A percentile compares a stretch with the other conserved stretches of the same genome.
Conservation (phyloP, 2,888 invertebrate species). For the Tipula lateralis region DNA sequence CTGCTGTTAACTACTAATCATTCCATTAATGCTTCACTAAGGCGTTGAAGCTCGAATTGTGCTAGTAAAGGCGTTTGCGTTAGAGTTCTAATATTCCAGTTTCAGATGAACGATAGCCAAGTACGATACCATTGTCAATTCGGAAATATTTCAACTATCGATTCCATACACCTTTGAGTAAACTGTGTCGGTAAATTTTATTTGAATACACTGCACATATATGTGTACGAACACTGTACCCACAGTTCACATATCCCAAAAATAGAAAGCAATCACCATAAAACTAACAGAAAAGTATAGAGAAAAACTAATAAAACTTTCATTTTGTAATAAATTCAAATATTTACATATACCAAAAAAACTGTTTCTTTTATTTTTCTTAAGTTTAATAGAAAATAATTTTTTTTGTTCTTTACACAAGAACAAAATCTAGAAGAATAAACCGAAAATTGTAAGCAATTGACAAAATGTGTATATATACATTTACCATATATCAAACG, state of each 20-base stretch:
- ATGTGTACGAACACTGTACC: background rate
- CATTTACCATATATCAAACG: background rate
- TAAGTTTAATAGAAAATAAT: background rate
- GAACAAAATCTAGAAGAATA: background rate
- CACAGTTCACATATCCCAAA: background rate
- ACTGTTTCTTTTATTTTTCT: background rate
- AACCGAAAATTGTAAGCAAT: background rate
- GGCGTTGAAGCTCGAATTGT: no score
- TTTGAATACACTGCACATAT: background rate
- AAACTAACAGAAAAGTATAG: background rate
- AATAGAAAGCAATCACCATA: background rate
- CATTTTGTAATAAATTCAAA: slow-evolving; percentile 19
- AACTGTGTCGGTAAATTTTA: no score
- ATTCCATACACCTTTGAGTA: no score
- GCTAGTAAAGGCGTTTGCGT: no score
- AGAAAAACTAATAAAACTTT: slow-evolving; percentile 11
- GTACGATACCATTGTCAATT: no score
- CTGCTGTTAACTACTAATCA: no score
- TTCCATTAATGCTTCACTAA: no score
- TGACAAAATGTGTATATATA: background rate
- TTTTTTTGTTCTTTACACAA: background rate
- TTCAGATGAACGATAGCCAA: no score
- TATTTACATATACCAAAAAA: slow-evolving; percentile 11
- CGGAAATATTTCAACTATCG: no score
- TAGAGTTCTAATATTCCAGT: no score